A percentile compares a stretch with the other conserved stretches of the same genome.
phyloP scores from a whole-genome alignment of 2,113 vertebrate genomes.

The Colius striatus region DNA sequence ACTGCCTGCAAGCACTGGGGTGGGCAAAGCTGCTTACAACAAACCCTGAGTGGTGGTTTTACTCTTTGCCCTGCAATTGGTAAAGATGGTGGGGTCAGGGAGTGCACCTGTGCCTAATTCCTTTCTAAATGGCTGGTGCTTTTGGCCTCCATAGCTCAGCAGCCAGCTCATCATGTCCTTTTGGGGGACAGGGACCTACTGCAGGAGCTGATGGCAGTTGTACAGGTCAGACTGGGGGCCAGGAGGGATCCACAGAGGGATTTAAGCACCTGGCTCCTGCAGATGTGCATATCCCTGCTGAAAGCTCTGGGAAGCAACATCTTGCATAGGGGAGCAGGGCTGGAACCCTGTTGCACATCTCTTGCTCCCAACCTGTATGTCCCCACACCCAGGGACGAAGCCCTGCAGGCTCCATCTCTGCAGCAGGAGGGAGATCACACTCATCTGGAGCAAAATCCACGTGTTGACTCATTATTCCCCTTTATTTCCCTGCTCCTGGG shows the following conservation, averaged over 20 bases:
- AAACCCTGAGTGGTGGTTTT: not conserved
- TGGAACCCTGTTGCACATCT: not conserved
- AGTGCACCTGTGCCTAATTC: not conserved
- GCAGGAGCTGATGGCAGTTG: not conserved
- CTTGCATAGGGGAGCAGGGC: rapidly evolving
- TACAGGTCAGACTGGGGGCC: not conserved
- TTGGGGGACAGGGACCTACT: not conserved
- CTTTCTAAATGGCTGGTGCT: not conserved
- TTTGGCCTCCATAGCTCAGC: not conserved
- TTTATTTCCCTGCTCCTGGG: not conserved
- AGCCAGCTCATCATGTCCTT: not conserved
- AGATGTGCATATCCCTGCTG: not conserved
- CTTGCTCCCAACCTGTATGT: not conserved
- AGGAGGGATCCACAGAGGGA: not conserved
- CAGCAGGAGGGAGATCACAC: not conserved
- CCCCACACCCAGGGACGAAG: not conserved
- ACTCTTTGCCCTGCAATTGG: not conserved
- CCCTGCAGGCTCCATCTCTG: not conserved
- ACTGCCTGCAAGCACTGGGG: not conserved
- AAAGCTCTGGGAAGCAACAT: not conserved
- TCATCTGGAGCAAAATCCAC: slow-evolving; percentile 14
- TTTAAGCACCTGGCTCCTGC: not conserved
- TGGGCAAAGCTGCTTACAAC: not conserved
- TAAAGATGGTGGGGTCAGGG: rapidly evolving
- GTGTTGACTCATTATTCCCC: not conserved